These are phyloP conservation scores for Drosophila jambulina DNA, from an alignment of 1,140 invertebrate genomes.

Conservation along the genomic window DNA sequence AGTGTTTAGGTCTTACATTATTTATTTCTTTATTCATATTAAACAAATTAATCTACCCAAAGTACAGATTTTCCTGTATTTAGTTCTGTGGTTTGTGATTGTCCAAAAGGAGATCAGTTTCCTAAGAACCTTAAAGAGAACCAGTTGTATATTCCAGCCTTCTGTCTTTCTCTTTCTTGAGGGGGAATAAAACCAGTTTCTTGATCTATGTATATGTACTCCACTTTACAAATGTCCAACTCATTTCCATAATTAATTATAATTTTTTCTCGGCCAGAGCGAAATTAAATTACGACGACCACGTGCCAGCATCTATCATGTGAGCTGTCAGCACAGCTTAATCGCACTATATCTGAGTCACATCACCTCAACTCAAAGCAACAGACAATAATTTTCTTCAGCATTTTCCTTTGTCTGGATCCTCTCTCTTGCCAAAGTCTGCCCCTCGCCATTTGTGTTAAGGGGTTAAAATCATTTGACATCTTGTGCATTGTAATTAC, in stretches of 20 bases:
- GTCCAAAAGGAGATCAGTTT: conserved; percentile 11
- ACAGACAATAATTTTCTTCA: no score
- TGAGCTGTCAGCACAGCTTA: conserved; percentile 33
- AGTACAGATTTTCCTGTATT: no score
- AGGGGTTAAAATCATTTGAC: conserved; percentile 76
- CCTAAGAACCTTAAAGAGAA: conserved; percentile 3
- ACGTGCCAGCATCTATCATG: conserved; percentile 46
- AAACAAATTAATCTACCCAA: background rate
- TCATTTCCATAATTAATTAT: conserved; percentile 51
- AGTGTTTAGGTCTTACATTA: background rate
- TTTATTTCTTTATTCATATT: background rate
- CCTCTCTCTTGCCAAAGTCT: conserved; percentile 29
- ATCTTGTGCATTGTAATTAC: conserved; percentile 71
- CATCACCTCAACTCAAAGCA: conserved; percentile 15
- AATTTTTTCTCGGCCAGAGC: conserved; percentile 31
- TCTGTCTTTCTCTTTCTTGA: conserved; percentile 13
- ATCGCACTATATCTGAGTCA: conserved; percentile 42
- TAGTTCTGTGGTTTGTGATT: background rate
- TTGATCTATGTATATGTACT: conserved; percentile 5
- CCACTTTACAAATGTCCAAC: conserved; percentile 42
- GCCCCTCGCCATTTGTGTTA: conserved; percentile 49
- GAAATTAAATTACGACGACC: conserved; percentile 46
- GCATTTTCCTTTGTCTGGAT: conserved; percentile 33
- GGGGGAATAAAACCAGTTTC: conserved; percentile 20
- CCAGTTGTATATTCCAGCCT: conserved; percentile 16